Evolutionary conservation across 2,888 invertebrate species (phyloP), one percentile per base, ranked within the genome.

Genomic region (Syrista parreyssii): DNA sequence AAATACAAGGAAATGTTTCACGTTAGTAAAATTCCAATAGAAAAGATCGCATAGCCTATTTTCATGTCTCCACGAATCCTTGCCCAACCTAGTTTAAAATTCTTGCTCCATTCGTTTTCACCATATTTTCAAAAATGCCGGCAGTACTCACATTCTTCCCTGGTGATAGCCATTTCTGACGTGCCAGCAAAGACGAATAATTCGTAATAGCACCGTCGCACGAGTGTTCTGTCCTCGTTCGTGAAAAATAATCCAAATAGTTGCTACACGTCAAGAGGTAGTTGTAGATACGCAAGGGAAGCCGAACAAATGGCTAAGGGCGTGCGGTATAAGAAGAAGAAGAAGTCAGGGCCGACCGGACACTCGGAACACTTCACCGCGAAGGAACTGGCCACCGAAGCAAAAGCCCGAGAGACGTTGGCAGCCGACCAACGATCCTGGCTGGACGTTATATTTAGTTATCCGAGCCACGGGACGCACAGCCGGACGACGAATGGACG

Each of bases 61-160:
- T 23, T 55, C 9, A 55, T 9, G 9, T 23, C 23, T 23, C 6
- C 23, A 23, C 9, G 55, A 55, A 55, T 55, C 55, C 55, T 55
- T 15, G 23, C 23, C 23, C 23, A 55, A 23, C 40, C 40, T 40
- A 55, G 40, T 55, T 55, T 55, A 23, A 23, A 55, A 55, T 55
- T 9, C 23, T 23, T 55, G 55, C 23, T 23, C 55, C 2, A 55
- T 55, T 55, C 55, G 55, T 55, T 6, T 23, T 23, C 23, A 55
- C 9, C 23, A 55, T 23, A 55, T 23, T 23, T 55, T 55, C 23
- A 0, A 55, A 55, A 55, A 55, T 55, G 23, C 55, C 71, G 71
- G 71, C 6, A 30, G 79, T 90, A 92, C 92, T 92, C 89, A 92
- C 92, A 85, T 88, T 92, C 91, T 84, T 91, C 88, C 83, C 86